These are phyloP conservation scores for Drepana arcuata DNA, from an alignment of 1,140 invertebrate genomes.

Conservation along the genomic window DNA sequence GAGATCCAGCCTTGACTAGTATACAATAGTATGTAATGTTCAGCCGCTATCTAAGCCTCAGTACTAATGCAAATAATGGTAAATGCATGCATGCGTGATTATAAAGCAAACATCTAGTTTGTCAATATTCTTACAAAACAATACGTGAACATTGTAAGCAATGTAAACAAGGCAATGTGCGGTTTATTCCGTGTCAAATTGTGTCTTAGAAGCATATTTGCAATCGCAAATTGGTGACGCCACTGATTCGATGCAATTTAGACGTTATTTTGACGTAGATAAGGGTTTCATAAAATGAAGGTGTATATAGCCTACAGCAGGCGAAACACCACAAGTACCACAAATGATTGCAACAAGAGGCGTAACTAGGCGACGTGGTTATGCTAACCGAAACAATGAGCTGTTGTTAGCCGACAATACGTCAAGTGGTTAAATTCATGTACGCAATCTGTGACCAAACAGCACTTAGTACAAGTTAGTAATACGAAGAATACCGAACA, in stretches of 20 bases:
- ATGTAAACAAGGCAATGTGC: constrained; percentile 28
- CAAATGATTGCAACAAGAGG: constrained; percentile 23
- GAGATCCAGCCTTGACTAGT: too few species aligned
- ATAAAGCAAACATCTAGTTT: too few species aligned
- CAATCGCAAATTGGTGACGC: constrained; percentile 14
- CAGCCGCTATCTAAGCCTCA: too few species aligned
- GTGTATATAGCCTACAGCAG: background rate
- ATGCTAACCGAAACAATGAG: constrained; percentile 36
- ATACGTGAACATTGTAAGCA: constrained; percentile 21
- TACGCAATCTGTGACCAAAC: constrained; percentile 22
- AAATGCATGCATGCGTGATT: too few species aligned
- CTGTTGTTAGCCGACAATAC: constrained; percentile 20
- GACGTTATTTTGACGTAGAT: constrained; percentile 7
- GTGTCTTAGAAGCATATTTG: constrained; percentile 19
- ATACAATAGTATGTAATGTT: too few species aligned
- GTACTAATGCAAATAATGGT: too few species aligned
- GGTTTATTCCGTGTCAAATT: constrained; percentile 19
- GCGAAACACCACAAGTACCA: constrained; percentile 16
- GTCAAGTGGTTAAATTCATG: constrained; percentile 11
- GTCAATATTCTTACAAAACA: too few species aligned
- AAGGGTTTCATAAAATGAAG: background rate
- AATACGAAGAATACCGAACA: too few species aligned
- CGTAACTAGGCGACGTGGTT: constrained; percentile 36
- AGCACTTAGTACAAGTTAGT: too few species aligned
- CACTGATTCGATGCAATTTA: constrained; percentile 8